A percentile compares a stretch with the other conserved stretches of the same genome.
Evolutionary conservation across 92 coral and sea anemone species (phyloP).

Genomic region (Palythoa heliodiscus): DNA sequence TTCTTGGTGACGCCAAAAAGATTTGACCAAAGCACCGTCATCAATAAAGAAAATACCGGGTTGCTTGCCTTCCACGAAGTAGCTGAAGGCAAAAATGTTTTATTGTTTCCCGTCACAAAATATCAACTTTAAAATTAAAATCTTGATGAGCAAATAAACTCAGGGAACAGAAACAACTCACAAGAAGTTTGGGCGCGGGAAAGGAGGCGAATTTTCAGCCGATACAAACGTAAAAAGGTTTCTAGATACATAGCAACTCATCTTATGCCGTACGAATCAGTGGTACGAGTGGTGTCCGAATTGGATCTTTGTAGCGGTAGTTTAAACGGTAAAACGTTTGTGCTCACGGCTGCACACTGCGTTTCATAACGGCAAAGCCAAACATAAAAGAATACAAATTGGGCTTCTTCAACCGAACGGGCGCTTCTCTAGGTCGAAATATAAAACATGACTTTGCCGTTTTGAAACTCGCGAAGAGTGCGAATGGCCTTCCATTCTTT

Average conservation of each 20-base stretch:
- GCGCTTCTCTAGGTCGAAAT: not conserved
- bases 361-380: conserved; percentile 30
- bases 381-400: conserved; percentile 14
- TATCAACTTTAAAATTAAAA: not conserved
- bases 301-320: conserved; percentile 22
- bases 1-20: no score
- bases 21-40: no score
- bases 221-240: conserved; percentile 9
- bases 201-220: not conserved
- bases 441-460: conserved; percentile 23
- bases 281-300: conserved; percentile 8
- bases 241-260: not conserved
- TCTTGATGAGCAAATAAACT: not conserved
- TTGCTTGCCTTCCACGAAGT: not conserved
- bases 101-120: not conserved
- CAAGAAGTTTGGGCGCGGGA: not conserved
- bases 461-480: conserved; percentile 3
- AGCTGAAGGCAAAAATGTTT: not conserved
- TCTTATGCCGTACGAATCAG: conserved; percentile 31
- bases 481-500: conserved; percentile 12
- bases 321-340: conserved; percentile 5
- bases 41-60: not conserved
- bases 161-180: not conserved
- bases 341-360: conserved; percentile 25
- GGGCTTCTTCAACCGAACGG: conserved; percentile 28